Evolutionary conservation across 2,888 invertebrate species (phyloP).

Genomic region (Drosophila antonietae): DNA sequence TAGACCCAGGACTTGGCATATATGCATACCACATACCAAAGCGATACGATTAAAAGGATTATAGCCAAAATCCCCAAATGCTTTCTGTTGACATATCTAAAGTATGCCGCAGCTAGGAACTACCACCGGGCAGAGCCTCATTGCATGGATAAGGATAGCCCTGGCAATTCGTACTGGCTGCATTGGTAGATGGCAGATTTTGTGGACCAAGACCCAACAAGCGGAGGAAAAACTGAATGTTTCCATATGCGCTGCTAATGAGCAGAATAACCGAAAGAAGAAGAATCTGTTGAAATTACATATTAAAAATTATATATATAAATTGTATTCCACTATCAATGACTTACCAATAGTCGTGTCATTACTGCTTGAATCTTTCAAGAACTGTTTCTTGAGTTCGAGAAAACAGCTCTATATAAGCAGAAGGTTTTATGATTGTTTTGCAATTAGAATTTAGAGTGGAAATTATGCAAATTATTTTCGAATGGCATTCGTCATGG

Average conservation of each 20-base stretch:
- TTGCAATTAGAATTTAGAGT: slow-evolving; percentile 44
- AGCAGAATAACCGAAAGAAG: slow-evolving; percentile 40
- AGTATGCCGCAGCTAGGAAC: not conserved
- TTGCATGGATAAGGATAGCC: not conserved
- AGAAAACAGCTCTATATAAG: slow-evolving; percentile 24
- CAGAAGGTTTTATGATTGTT: not conserved
- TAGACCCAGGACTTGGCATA: not conserved
- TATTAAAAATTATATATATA: not conserved
- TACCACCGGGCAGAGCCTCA: not conserved
- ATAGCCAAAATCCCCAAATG: slow-evolving; percentile 4
- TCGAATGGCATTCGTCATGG: not conserved
- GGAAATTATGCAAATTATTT: slow-evolving; percentile 33
- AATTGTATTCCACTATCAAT: not conserved
- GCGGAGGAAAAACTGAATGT: not conserved
- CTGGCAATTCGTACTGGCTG: not conserved
- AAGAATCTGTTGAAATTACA: slow-evolving; percentile 23
- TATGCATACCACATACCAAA: slow-evolving; percentile 4
- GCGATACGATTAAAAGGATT: slow-evolving; percentile 2
- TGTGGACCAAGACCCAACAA: slow-evolving; percentile 5
- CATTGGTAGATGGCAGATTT: not conserved
- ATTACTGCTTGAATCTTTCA: slow-evolving; percentile 12
- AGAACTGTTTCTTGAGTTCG: not conserved
- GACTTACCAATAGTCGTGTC: slow-evolving; percentile 39
- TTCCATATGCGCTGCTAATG: slow-evolving; percentile 31
- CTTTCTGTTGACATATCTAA: not conserved